Percentiles rank a stretch among this genome's conserved stretches.
Evolutionary conservation across 2,113 vertebrate species (phyloP).

Genomic region (Ophthalmotilapia sp.): DNA sequence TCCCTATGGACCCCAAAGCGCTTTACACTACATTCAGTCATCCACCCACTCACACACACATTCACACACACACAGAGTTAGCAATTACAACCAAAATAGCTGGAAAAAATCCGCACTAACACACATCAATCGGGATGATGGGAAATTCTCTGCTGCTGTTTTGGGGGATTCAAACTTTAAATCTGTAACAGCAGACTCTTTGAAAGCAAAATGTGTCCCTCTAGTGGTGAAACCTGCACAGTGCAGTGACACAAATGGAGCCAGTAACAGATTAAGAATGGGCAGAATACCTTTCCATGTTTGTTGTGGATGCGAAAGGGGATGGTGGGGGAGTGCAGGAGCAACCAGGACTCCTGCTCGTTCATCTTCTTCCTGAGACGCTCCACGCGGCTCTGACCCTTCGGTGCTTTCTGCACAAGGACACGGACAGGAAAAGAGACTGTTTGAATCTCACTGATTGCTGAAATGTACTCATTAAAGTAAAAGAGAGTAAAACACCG

Average conservation of each 20-base stretch:
- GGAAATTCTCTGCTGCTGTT: background rate
- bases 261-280: background rate
- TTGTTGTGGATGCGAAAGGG: conserved; percentile 96
- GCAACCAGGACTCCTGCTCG: conserved; percentile 93
- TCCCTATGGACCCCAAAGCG: too few relatives aligned
- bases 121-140: background rate
- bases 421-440: background rate
- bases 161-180: background rate
- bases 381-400: conserved; percentile 90
- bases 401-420: conserved; percentile 83
- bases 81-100: background rate
- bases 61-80: background rate
- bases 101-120: background rate
- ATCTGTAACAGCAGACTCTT: background rate
- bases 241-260: background rate
- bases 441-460: background rate
- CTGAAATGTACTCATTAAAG: background rate
- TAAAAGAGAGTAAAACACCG: background rate
- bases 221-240: conserved; percentile 35
- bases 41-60: too few relatives aligned
- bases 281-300: conserved; percentile 85
- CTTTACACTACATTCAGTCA: too few relatives aligned
- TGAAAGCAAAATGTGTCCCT: conserved; percentile 15
- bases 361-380: conserved; percentile 99
- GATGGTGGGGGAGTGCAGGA: conserved; percentile 90